Evolutionary conservation across 2,888 invertebrate genomes (phyloP).

Genomic region (Coleophora flavipennella): DNA sequence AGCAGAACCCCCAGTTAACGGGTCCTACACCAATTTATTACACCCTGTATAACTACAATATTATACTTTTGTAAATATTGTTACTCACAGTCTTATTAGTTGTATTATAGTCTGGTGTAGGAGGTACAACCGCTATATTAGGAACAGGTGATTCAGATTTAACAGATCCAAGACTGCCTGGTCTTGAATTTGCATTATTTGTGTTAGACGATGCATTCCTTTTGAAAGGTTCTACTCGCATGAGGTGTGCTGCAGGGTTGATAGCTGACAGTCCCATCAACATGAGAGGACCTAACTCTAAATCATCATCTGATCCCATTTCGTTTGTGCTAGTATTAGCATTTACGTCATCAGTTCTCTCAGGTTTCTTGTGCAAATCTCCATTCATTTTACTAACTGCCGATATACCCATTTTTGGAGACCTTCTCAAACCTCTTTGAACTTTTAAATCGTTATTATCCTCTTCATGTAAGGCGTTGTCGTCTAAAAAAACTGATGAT

Average conservation of each 20-base stretch:
- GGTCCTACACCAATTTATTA: too few relatives aligned
- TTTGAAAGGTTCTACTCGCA: constrained; percentile 74
- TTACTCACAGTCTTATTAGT: constrained; percentile 63
- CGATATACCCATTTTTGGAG: constrained; percentile 62
- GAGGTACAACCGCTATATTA: constrained; percentile 82
- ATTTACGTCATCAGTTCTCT: constrained; percentile 46
- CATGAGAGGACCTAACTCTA: constrained; percentile 76
- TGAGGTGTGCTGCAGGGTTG: constrained; percentile 74
- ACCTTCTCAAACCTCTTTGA: constrained; percentile 54
- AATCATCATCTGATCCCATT: constrained; percentile 69
- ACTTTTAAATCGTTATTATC: constrained; percentile 52
- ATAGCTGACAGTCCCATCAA: constrained; percentile 77
- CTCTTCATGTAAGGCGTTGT: constrained; percentile 55
- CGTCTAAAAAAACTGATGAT: constrained; percentile 61
- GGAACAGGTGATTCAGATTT: constrained; percentile 71
- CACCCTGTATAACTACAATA: too few relatives aligned
- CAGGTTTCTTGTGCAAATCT: constrained; percentile 59
- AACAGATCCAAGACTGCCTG: constrained; percentile 49
- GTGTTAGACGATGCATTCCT: constrained; percentile 32
- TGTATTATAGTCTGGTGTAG: constrained; percentile 77
- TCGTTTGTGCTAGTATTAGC: constrained; percentile 41
- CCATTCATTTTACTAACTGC: constrained; percentile 66
- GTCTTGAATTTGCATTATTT: constrained; percentile 56
- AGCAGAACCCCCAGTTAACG: too few relatives aligned
- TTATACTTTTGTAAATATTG: too few relatives aligned